Conservation (phyloP, 2,888 invertebrate species). For the Eudasyphora cyanicolor region DNA sequence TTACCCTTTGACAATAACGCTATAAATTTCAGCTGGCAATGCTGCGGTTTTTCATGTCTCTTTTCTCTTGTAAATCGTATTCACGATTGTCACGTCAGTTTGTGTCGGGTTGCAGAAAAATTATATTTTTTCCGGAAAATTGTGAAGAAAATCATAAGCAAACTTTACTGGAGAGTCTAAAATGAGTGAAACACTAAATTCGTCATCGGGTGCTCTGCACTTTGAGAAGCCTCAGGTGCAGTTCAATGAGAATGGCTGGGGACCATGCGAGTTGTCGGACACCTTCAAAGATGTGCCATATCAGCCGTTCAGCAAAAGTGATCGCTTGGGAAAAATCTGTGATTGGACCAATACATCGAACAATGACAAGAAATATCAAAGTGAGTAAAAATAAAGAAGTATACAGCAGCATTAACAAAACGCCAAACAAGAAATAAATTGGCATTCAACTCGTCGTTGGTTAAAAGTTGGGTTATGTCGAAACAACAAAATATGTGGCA, state of each 20-base stretch:
- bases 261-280: constrained; percentile 96
- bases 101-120: constrained; percentile 41
- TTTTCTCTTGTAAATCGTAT: constrained; percentile 59
- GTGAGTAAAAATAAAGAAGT: constrained; percentile 62
- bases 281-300: constrained; percentile 91
- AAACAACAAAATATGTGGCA: constrained; percentile 71
- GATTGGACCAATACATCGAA: constrained; percentile 98
- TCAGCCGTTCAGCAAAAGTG: constrained; percentile 99
- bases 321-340: constrained; percentile 98
- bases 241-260: constrained; percentile 89
- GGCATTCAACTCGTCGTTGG: not conserved
- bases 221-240: constrained; percentile 76
- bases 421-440: constrained; percentile 21
- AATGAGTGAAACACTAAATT: constrained; percentile 75
- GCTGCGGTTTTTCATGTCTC: constrained; percentile 22
- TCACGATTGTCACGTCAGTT: constrained; percentile 56
- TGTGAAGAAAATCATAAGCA: constrained; percentile 27
- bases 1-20: constrained; percentile 4
- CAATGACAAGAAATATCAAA: constrained; percentile 96
- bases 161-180: constrained; percentile 5
- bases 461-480: constrained; percentile 73
- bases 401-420: not conserved
- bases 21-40: constrained; percentile 45
- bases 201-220: constrained; percentile 66
- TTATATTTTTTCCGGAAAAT: constrained; percentile 42